These are phyloP conservation scores for Crambe crambe DNA, from an alignment of 37 sponge, comb jelly and placozoan species.

Conservation along the genomic window DNA sequence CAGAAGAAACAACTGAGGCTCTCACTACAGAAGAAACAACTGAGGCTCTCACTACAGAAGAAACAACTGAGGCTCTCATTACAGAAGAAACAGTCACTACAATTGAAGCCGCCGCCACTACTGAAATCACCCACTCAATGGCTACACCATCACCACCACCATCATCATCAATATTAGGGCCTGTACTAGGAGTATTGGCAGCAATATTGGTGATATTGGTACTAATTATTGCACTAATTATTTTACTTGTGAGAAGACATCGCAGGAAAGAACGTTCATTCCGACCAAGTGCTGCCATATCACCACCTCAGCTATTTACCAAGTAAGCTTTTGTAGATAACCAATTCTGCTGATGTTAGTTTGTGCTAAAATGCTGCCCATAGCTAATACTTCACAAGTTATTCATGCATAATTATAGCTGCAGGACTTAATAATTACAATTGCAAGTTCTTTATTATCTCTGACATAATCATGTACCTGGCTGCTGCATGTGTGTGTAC, in stretches of 20 bases:
- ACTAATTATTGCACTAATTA: slow-evolving; percentile 10
- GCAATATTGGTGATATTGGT: slow-evolving; percentile 21
- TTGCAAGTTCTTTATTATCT: no score
- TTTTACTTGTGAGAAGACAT: slow-evolving; percentile 9
- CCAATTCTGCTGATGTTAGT: no score
- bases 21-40: no score
- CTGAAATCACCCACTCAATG: neutral
- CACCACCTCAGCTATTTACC: no score
- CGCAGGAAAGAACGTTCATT: slow-evolving; percentile 27
- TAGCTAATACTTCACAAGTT: no score
- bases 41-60: neutral
- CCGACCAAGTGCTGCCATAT: neutral
- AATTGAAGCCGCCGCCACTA: neutral
- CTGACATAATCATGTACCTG: no score
- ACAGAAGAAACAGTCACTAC: neutral
- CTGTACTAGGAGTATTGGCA: slow-evolving; percentile 9
- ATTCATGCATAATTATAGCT: no score
- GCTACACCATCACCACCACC: neutral
- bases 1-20: no score
- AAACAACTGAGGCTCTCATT: neutral
- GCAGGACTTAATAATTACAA: no score
- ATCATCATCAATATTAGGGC: neutral
- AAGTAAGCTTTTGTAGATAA: no score
- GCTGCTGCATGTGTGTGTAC: no score
- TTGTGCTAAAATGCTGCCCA: no score